A percentile compares a stretch with the other conserved stretches of the same genome.
These are phyloP conservation scores for Babyrousa celebensis DNA, from an alignment of 2,797 vertebrate species.

Conservation along the genomic window DNA sequence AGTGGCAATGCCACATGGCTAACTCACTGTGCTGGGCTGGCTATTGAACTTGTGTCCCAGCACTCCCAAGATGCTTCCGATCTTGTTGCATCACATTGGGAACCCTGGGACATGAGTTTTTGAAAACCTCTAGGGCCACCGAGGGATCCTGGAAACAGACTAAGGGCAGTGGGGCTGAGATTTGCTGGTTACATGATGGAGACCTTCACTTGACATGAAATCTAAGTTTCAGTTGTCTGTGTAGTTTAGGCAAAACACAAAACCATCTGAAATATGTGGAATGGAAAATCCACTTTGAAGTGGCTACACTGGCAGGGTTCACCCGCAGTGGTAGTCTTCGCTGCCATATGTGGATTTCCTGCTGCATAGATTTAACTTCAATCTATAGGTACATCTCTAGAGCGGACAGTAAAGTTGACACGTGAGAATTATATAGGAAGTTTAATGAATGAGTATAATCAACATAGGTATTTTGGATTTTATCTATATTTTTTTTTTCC, in stretches of 20 bases:
- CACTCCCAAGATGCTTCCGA: too few relatives aligned
- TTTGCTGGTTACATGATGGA: neutral
- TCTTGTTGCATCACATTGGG: too few relatives aligned
- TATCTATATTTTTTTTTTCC: neutral
- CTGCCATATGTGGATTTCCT: neutral
- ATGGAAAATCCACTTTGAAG: neutral
- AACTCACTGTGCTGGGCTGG: too few relatives aligned
- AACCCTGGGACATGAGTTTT: neutral
- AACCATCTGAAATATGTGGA: neutral
- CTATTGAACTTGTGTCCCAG: too few relatives aligned
- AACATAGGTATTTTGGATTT: conserved; percentile 6
- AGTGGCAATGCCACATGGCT: too few relatives aligned
- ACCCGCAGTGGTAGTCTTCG: neutral
- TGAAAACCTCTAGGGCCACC: neutral
- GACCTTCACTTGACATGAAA: neutral
- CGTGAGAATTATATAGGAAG: conserved; percentile 51
- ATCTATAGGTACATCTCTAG: neutral
- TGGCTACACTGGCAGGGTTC: neutral
- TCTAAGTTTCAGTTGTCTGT: neutral
- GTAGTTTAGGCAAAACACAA: conserved; percentile 11
- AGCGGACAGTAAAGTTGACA: neutral
- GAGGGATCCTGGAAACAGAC: neutral
- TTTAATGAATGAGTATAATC: conserved; percentile 49
- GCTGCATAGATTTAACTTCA: neutral
- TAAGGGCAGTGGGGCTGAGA: neutral